Base-by-base conservation (phyloP, 2,888 invertebrate species). In the Macrophya alboannulata region DNA sequence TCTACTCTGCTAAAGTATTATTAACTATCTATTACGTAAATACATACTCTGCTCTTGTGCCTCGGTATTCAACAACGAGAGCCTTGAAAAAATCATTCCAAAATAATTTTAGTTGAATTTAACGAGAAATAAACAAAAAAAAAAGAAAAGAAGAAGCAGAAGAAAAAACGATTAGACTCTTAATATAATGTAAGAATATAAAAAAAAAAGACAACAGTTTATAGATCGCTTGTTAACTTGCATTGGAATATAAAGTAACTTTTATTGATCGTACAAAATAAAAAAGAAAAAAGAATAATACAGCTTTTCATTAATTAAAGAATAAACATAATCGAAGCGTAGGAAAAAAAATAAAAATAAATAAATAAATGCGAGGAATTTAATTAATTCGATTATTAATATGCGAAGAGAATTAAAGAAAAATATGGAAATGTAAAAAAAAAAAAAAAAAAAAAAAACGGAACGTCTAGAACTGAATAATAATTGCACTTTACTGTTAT, bases 401-500 rank as follows among this genome's bases (percentile, higher is more conserved):
- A 25, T 21, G 59, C 59, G n/a, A 59, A 62, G 25, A 31, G 62
- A 51, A 37, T 15, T 76, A 25, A 17, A 5, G 51, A 37, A 59
- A 10, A 21, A n/a, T 8, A 17, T 17, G 6, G 8, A 40, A 79
- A 55, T 55, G 55, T 40, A 55, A 37, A 55, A 51, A 10, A 21
- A 1, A 15, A 79, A 31, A 55, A n/a, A 79, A 37, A 37, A 79
- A 79, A 31, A 17, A n/a, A n/a, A 62, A 62, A 37, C 17, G 43
- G 21, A 83, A 65, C 62, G 43, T 83, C 83, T 83, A 83, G 83
- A 68, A 83, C 83, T 83, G 83, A 83, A 83, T 83, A 86, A 74
- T 82, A 72, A 83, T 84, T 86, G 85, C 86, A 88, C 85, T 87
- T 87, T 85, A 88, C 87, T 85, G 86, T 86, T 88, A 86, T 86